These are phyloP conservation scores for Chaetodon auriga DNA, from an alignment of 2,113 vertebrate species.

Conservation along the genomic window DNA sequence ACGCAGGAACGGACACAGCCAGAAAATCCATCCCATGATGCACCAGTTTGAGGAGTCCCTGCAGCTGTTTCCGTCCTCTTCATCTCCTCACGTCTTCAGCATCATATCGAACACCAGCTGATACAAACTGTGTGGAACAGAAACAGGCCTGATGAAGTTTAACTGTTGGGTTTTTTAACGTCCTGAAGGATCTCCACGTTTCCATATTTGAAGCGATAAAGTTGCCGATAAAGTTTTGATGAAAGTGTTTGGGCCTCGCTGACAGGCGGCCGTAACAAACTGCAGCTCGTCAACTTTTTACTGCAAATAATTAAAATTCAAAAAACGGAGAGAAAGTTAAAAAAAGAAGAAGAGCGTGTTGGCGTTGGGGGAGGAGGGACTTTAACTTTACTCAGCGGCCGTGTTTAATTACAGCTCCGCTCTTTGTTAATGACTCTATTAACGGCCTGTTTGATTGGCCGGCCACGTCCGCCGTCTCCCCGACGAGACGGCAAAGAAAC, in stretches of 20 bases:
- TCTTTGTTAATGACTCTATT: conserved; percentile 65
- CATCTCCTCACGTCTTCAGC: background rate
- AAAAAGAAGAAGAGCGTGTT: background rate
- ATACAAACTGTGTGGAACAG: background rate
- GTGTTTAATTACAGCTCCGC: conserved; percentile 60
- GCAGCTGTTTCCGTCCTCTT: background rate
- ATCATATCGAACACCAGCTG: background rate
- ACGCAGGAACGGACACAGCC: background rate
- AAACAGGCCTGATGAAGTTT: background rate
- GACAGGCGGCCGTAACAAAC: background rate
- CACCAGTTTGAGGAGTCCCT: background rate
- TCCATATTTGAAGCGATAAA: background rate
- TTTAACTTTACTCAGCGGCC: conserved; percentile 28
- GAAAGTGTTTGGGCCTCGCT: background rate
- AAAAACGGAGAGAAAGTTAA: background rate
- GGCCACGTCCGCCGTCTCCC: conserved; percentile 34
- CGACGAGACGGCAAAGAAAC: conserved; percentile 50
- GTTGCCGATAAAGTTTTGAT: background rate
- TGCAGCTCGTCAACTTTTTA: conserved; percentile 19
- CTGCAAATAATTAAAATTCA: conserved; percentile 6
- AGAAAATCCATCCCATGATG: background rate
- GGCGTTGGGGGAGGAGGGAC: background rate
- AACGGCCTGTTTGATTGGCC: conserved; percentile 64
- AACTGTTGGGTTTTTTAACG: background rate
- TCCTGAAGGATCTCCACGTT: background rate